These are phyloP conservation scores for Etheostoma spectabile DNA, from an alignment of 2,113 vertebrate genomes.

Conservation along the genomic window DNA sequence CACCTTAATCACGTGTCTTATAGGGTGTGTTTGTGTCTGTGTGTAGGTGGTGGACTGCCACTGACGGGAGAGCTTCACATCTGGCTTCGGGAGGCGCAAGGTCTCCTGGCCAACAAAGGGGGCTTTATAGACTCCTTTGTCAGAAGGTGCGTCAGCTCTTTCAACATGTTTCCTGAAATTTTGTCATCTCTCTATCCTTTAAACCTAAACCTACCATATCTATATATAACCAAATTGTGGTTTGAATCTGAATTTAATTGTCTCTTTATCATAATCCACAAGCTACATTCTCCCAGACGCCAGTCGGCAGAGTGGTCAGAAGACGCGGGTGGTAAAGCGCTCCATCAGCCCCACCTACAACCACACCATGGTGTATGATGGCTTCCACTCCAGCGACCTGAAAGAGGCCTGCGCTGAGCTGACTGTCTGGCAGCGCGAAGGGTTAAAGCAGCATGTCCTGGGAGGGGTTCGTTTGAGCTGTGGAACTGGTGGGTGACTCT, in stretches of 20 bases:
- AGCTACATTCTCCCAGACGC: constrained; percentile 95
- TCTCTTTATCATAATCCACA: constrained; percentile 1
- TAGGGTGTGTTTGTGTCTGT: constrained; percentile 1
- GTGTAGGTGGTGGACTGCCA: constrained; percentile 86
- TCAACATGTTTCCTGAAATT: neutral
- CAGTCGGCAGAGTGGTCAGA: constrained; percentile 90
- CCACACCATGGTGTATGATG: constrained; percentile 99
- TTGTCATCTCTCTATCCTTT: constrained; percentile 1
- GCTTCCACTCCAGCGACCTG: constrained; percentile 90
- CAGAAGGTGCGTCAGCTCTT: constrained; percentile 86
- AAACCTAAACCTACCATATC: neutral
- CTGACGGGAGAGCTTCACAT: constrained; percentile 94
- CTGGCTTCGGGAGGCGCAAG: constrained; percentile 93
- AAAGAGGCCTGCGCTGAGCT: constrained; percentile 93
- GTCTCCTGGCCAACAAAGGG: constrained; percentile 88
- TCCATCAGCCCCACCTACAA: constrained; percentile 92
- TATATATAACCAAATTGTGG: neutral
- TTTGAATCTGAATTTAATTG: neutral
- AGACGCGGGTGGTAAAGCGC: constrained; percentile 88
- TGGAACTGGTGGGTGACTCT: constrained; percentile 87
- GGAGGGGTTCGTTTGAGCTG: constrained; percentile 93
- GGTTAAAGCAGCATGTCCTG: constrained; percentile 84
- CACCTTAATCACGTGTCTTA: neutral
- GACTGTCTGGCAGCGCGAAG: constrained; percentile 91
- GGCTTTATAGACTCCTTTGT: constrained; percentile 88